Evolutionary conservation across 2,113 vertebrate species (phyloP), one percentile per base, ranked within the genome.

Genomic region (Psammodynastes pulverulentus): DNA sequence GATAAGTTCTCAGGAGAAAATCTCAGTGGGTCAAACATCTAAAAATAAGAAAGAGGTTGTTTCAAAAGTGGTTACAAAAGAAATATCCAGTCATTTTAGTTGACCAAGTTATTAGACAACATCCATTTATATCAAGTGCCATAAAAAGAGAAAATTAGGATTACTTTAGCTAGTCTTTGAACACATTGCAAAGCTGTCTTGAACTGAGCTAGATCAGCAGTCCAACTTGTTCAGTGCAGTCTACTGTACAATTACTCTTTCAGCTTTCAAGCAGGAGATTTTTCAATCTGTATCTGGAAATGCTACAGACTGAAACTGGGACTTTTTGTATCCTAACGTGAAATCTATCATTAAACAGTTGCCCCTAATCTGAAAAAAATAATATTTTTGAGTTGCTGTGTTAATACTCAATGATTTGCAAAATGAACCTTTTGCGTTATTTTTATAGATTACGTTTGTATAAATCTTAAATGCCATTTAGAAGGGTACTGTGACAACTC

Each of bases 1-100:
- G 97, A 94, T 52, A 90, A 58, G 88, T 98, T 98, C 92, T 98
- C 98, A 5, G 98, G 97, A 13, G 98, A 97, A 96, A 98, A 98
- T 86, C 98, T 97, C 87, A 98, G 94, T 9, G 98, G 98, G 89
- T 98, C 97, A 94, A 97, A 98, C 10, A 97, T 96, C 98, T 98
- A 89, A 85, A 79, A 86, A 92, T 4, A 62, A 92, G 58, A 92
- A 10, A 9, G 51, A 34, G 1, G 17, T 1, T 9, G 3, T 53
- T 87, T 34, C 13, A 24, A 9, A 56, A 23, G 54, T 56, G 54
- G 23, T 89, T 49, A 23, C 19, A 49, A 39, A 9, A 53, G 3
- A 46, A 8, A 46, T 19, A 48, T 84, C 39, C n/a, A 43, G 56
- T 21, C 62, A 51, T 3, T 62, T 84, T 17, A 45, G 15, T 26